Evolutionary conservation across 1,140 invertebrate species (phyloP).

Genomic region (Dreissena polymorpha): DNA sequence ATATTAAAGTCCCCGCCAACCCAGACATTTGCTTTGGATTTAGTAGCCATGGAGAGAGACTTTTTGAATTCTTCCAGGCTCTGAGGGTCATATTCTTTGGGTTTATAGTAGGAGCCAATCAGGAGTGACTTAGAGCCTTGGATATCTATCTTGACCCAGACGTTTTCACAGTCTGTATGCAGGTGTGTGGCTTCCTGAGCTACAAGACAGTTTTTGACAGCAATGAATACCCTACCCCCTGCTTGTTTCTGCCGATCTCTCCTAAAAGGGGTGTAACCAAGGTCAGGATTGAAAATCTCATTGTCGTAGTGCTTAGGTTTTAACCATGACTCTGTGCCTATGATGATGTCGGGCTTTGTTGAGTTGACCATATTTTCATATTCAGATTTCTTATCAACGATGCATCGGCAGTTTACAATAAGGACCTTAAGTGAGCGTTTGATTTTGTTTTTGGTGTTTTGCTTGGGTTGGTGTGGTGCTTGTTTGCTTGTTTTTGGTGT

Average conservation of each 20-base stretch:
- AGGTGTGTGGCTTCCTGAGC: slow-evolving; percentile 22
- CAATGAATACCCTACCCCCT: slow-evolving; percentile 31
- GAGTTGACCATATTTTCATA: slow-evolving; percentile 26
- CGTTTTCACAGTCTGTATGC: slow-evolving; percentile 24
- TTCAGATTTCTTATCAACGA: slow-evolving; percentile 34
- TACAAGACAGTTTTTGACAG: slow-evolving; percentile 19
- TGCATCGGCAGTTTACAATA: slow-evolving; percentile 26
- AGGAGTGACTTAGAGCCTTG: slow-evolving; percentile 27
- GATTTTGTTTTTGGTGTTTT: slow-evolving; percentile 34
- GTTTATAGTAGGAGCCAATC: slow-evolving; percentile 22
- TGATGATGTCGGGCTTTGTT: slow-evolving; percentile 22
- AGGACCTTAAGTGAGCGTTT: slow-evolving; percentile 18
- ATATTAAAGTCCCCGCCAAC: slow-evolving; percentile 31
- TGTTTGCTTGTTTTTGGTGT: not conserved
- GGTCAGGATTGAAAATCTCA: slow-evolving; percentile 37
- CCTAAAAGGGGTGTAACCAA: slow-evolving; percentile 29
- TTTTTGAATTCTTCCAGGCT: slow-evolving; percentile 19
- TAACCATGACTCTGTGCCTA: slow-evolving; percentile 27
- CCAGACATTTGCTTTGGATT: slow-evolving; percentile 11
- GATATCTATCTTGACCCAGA: slow-evolving; percentile 35
- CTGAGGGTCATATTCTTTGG: slow-evolving; percentile 14
- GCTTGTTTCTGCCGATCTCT: slow-evolving; percentile 14
- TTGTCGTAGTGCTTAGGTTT: slow-evolving; percentile 36
- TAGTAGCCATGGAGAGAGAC: slow-evolving; percentile 17
- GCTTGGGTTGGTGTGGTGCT: not conserved